These are phyloP conservation scores for Embiotoca jacksoni DNA, from an alignment of 2,113 vertebrate genomes.

Conservation along the genomic window DNA sequence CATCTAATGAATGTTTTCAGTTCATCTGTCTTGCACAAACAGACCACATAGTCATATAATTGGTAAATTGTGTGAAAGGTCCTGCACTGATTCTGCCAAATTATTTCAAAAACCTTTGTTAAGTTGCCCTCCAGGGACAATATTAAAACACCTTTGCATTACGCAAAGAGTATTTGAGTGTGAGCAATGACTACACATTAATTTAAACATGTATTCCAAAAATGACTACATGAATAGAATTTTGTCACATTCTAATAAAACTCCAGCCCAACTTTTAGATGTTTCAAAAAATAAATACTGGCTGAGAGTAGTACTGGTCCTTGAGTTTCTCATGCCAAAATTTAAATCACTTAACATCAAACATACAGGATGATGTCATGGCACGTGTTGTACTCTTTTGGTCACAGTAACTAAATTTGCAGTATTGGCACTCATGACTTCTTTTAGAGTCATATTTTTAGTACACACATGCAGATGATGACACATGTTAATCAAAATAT, in stretches of 20 bases:
- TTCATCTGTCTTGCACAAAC: not conserved
- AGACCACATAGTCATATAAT: not conserved
- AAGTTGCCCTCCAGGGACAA: not conserved
- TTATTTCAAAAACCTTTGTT: not conserved
- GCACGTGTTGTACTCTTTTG: not conserved
- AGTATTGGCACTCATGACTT: not conserved
- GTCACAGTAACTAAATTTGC: not conserved
- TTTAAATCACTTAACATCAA: not conserved
- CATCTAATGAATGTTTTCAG: not conserved
- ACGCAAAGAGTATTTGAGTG: not conserved
- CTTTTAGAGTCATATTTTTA: not conserved
- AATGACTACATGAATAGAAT: not conserved
- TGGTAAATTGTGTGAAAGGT: not conserved
- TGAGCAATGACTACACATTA: not conserved
- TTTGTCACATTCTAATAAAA: not conserved
- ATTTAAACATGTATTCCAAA: not conserved
- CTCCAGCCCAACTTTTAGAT: not conserved
- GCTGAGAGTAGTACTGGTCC: no score
- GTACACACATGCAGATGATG: no score
- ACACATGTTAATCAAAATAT: not conserved
- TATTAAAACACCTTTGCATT: not conserved
- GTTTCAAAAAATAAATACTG: not conserved
- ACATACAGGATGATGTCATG: not conserved
- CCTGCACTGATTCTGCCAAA: not conserved
- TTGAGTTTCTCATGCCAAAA: no score